Base-by-base conservation (phyloP, 1,140 invertebrate genomes). In the Scaptomyza hsui region DNA sequence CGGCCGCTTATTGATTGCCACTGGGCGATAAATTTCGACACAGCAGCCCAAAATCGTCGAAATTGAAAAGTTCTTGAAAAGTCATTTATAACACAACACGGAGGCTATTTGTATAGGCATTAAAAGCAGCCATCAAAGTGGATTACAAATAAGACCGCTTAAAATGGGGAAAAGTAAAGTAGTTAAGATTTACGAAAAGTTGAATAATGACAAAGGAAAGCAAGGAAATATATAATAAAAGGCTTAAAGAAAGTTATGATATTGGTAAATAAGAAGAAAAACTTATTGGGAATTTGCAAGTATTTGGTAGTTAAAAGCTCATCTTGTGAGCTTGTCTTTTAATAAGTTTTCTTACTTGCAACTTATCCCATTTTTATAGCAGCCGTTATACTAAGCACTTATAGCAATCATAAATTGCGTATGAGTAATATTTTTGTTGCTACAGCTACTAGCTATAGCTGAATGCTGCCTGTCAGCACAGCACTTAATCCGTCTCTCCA, bases 1-100 rank as follows among this genome's bases (percentile, higher is more conserved):
- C 75, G 61, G 74, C 72, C 59, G 73, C 78, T 47, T 88, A 88
- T 86, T 88, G 81, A 88, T 86, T 88, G 70, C 73, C 61, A 51
- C 35, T 39, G 29, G 48, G 39, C 82, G 78, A 81, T 88, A 88
- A 85, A 85, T 85, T 85, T 70, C 19, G 39, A 53, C 60, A 69
- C 19, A 21, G 19, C 19, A 21, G 6, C 26, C 7, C 26, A 29
- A 29, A 29, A 29, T 29, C 13, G 15, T 62, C 5, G 21, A 12
- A 49, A 26, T 48, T n/a, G 32, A 37, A 37, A 72, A 72, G 32
- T 68, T 61, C 32, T 29, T 37, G 18, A 26, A 44, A 60, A 61
- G 48, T 37, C 52, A 68, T 72, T 68, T 72, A 60, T 47, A 49
- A 68, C 32, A 68, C n/a, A 68, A 18, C 45, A 39, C 10, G 13